Base-by-base conservation (phyloP, 1,140 invertebrate species). In the Cylas formicarius region DNA sequence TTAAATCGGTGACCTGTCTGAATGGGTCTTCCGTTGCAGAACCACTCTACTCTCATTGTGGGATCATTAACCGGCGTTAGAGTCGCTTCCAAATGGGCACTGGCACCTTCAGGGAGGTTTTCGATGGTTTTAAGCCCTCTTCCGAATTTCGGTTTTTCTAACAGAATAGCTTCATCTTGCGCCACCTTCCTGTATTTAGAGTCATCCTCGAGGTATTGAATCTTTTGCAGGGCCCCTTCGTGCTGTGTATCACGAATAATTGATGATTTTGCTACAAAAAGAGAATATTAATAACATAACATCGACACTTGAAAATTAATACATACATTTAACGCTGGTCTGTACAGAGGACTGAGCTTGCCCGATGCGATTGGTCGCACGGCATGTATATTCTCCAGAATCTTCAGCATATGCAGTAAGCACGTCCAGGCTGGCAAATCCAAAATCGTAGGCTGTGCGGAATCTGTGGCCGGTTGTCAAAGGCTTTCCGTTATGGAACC, bases 21-120 rank as follows among this genome's bases (percentile, higher is more conserved):
- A 53, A 97, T 81, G 1, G 91, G 90, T 56, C 78, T 76, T 38
- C 91, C 92, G 69, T 97, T 91, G 61, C 86, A 83, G 66, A 78
- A 94, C 93, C 93, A 97, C 70, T 96, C 91, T 14, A 97, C 88
- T 44, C 83, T 80, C 86, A 97, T 90, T 1, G 88, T 91, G 4
- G 90, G 86, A 70, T 97, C 93, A 63, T 92, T 94, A 0, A 93
- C 88, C 1, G 92, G 93, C 6, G 90, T 90, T 4, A 99, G 67
- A 3, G 90, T 93, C 11, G 91, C 92, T 71, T 99, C 93, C 59
- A 99, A 76, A 71, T 97, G 94, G 46, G 90, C 88, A 22, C 81
- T 83, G 50, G 85, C 78, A n/a, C 91, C 90, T 70, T 95, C 92
- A 19, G 78, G 72, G 3, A 90, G 72, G 57, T 86, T 80, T 51